Conservation (phyloP, 2,797 vertebrate species). For the Neostethus bicornis region DNA sequence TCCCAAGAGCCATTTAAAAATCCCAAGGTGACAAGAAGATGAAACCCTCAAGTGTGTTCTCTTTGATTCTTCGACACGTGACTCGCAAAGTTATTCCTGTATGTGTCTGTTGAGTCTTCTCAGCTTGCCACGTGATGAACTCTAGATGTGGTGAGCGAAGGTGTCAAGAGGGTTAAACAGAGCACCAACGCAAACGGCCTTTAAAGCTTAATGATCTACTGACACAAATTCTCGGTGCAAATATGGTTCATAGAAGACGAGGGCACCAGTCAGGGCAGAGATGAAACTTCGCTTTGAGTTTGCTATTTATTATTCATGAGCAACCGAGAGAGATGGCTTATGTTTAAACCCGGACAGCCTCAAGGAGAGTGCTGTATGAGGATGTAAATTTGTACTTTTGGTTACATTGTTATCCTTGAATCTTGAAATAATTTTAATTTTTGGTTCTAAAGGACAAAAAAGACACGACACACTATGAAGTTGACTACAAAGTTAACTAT, state of each 20-base stretch:
- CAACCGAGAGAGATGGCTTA: constrained; percentile 7
- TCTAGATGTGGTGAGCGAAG: constrained; percentile 12
- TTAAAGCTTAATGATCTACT: constrained; percentile 71
- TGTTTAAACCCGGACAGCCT: constrained; percentile 30
- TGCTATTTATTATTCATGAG: constrained; percentile 69
- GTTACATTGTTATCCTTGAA: neutral
- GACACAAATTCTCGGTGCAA: constrained; percentile 58
- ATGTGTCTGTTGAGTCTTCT: neutral
- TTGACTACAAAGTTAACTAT: neutral
- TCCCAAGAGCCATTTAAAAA: constrained; percentile 44
- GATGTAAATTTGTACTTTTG: neutral
- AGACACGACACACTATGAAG: neutral
- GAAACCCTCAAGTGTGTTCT: constrained; percentile 18
- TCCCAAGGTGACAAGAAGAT: constrained; percentile 35
- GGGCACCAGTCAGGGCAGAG: constrained; percentile 28
- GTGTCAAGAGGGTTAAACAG: constrained; percentile 17
- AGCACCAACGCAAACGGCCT: constrained; percentile 23
- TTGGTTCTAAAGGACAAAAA: neutral
- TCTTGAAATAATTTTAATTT: neutral
- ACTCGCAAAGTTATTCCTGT: constrained; percentile 19
- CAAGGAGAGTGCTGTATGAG: constrained; percentile 21
- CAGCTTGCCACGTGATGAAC: constrained; percentile 16
- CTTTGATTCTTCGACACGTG: neutral
- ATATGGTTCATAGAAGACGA: constrained; percentile 37
- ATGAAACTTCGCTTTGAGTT: constrained; percentile 71